Evolutionary conservation across 2,888 invertebrate genomes (phyloP), one percentile per base, ranked within the genome.

Genomic region (Lithophane semibrunnea): DNA sequence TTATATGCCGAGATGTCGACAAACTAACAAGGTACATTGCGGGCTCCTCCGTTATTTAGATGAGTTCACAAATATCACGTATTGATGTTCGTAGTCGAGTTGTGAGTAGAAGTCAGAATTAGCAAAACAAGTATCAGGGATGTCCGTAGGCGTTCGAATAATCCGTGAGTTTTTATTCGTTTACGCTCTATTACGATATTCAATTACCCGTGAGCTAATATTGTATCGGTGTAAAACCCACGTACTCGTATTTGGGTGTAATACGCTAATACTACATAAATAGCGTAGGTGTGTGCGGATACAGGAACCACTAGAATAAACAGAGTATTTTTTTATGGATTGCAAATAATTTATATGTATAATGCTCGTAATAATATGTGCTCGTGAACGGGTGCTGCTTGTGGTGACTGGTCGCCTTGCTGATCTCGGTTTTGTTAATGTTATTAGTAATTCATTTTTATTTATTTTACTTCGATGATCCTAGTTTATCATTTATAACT

Each of bases 101-200:
- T 18, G 37, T 54, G 37, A 61, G 61, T 70, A 56, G n/a, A 37
- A 77, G 24, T 67, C 52, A 54, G 37, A 67, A 44, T 80, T 72
- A 54, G 37, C n/a, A 29, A 68, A 79, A 73, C 72, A 52, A 52
- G 49, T 42, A 49, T 16, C 44, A 47, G 63, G 21, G n/a, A 56
- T 65, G 42, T 73, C 49, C 29, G 75, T 80, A 42, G 80, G 82
- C 49, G 81, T 56, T 63, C 18, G 29, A 60, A 68, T 69, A 60
- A 72, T 72, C 61, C 29, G 52, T 56, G 18, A 24, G 49, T 65
- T 63, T 79, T 82, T 79, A 80, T 80, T 69, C 64, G 67, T 82
- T 84, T 60, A 66, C 63, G 65, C 61, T 70, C 70, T 80, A 74
- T 81, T 82, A 81, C 16, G 70, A 56, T 52, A 65, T 75, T 82